phyloP scores from a whole-genome alignment of 2,113 vertebrate genomes.

The Podocnemis expansa region DNA sequence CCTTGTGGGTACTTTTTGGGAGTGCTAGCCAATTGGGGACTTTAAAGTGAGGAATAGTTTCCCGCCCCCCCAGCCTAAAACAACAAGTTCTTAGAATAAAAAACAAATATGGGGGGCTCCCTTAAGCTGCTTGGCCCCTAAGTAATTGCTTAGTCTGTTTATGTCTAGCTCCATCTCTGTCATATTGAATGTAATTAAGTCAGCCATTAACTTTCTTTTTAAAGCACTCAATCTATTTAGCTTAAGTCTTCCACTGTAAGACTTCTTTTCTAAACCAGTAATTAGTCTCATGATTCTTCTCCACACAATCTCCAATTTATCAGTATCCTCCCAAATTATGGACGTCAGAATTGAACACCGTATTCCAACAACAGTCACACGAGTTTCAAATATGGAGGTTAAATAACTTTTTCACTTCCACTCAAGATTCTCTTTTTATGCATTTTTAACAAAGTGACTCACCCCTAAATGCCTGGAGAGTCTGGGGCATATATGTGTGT shows the following conservation, averaged over 20 bases:
- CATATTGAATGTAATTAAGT: not conserved
- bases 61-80: not conserved
- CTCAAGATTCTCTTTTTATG: not conserved
- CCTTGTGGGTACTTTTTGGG: not conserved
- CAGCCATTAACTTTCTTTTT: too few species aligned
- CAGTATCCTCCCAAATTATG: not conserved
- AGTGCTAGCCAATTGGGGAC: not conserved
- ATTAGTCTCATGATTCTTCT: not conserved
- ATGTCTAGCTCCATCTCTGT: too few species aligned
- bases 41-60: not conserved
- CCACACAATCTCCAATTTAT: not conserved
- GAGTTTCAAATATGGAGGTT: too few species aligned
- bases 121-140: not conserved
- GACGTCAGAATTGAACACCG: not conserved
- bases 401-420: not conserved
- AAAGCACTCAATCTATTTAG: too few species aligned
- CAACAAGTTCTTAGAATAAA: not conserved
- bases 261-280: not conserved
- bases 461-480: not conserved
- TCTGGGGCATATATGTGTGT: not conserved
- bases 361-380: not conserved
- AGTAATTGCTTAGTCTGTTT: not conserved
- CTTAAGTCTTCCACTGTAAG: not conserved
- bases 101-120: not conserved
- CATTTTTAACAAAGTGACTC: not conserved